phyloP scores from a whole-genome alignment of 2,797 vertebrate genomes.

The Chelmon rostratus region DNA sequence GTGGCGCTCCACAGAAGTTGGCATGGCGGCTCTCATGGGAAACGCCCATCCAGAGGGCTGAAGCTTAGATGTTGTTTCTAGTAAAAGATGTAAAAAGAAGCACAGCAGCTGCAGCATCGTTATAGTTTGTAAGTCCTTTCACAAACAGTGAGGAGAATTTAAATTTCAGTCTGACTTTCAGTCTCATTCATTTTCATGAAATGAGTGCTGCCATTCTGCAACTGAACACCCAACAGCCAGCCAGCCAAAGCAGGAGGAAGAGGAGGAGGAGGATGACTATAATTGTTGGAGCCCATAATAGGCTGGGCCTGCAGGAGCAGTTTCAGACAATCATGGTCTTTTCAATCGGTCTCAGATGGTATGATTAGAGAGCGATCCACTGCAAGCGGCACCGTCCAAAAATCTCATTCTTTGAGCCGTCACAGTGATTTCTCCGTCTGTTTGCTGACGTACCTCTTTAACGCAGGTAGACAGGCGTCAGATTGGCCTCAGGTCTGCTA shows the following conservation, averaged over 20 bases:
- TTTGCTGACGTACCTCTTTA: constrained; percentile 37
- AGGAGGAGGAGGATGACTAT: constrained; percentile 10
- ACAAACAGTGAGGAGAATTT: constrained; percentile 5
- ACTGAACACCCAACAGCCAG: constrained; percentile 28
- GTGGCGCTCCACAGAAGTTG: background rate
- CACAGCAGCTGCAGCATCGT: background rate
- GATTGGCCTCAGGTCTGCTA: constrained; percentile 41
- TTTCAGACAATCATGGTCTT: constrained; percentile 58
- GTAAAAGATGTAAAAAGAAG: background rate
- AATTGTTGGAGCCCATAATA: constrained; percentile 43
- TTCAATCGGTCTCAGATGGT: constrained; percentile 65
- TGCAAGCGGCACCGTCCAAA: constrained; percentile 49
- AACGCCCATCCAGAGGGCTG: background rate
- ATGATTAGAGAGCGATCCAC: constrained; percentile 64
- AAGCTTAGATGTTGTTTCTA: background rate
- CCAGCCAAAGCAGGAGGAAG: constrained; percentile 5
- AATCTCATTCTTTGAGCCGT: constrained; percentile 54
- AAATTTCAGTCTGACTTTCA: constrained; percentile 12
- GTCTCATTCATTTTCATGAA: constrained; percentile 8
- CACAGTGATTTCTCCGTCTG: constrained; percentile 65
- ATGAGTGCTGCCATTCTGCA: constrained; percentile 11
- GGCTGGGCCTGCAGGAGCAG: constrained; percentile 33
- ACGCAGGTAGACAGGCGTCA: constrained; percentile 60
- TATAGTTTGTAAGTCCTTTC: background rate
- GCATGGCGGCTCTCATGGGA: background rate